Percentiles rank a stretch among this genome's conserved stretches.
Evolutionary conservation across 2,888 invertebrate genomes (phyloP).

Genomic region (Noctua janthina): DNA sequence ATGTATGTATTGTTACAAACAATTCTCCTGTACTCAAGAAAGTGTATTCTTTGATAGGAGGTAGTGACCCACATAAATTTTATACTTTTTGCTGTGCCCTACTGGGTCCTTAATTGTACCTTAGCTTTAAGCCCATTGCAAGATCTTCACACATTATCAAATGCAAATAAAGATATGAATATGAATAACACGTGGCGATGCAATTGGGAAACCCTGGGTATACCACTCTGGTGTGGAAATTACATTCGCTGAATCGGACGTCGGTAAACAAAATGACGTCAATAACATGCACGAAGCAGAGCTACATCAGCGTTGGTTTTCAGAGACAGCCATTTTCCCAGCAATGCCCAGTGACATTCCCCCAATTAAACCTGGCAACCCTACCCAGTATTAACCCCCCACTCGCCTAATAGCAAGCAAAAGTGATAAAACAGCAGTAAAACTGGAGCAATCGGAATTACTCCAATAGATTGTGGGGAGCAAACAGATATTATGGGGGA

Average conservation of each 20-base stretch:
- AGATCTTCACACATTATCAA: too few species aligned
- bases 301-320: not conserved
- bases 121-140: too few species aligned
- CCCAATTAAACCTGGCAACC: conserved; percentile 27
- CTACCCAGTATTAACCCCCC: conserved; percentile 55
- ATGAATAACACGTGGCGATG: not conserved
- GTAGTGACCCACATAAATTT: not conserved
- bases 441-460: conserved; percentile 67
- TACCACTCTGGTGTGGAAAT: not conserved
- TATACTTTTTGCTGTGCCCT: too few species aligned
- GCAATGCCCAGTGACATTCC: not conserved
- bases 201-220: not conserved
- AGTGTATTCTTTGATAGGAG: not conserved
- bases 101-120: too few species aligned
- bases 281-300: not conserved
- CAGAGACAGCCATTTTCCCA: not conserved
- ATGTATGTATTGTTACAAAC: not conserved
- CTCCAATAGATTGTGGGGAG: conserved; percentile 62
- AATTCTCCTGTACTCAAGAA: not conserved
- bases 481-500: conserved; percentile 62
- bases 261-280: not conserved
- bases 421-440: conserved; percentile 78
- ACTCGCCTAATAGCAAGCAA: conserved; percentile 71
- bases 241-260: not conserved
- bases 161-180: too few species aligned